phyloP scores from a whole-genome alignment of 2,888 invertebrate species.

The Dryobota labecula region DNA sequence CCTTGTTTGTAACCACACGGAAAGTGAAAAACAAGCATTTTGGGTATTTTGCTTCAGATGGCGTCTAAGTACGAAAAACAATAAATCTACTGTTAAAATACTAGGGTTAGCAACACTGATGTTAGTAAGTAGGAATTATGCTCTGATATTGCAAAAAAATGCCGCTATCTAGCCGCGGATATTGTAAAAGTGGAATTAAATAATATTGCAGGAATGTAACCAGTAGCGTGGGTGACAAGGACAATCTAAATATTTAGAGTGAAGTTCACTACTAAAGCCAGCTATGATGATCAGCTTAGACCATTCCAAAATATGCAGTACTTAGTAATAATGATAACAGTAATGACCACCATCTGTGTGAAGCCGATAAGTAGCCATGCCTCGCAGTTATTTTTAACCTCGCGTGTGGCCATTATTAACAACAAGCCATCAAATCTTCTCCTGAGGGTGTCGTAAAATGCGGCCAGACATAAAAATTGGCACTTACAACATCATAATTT shows the following conservation, averaged over 20 bases:
- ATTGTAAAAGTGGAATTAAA: background rate
- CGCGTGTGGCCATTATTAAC: background rate
- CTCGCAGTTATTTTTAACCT: background rate
- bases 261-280: background rate
- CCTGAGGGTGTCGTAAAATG: slow-evolving; percentile 23
- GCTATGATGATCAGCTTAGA: background rate
- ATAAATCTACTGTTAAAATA: no score
- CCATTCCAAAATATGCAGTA: background rate
- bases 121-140: background rate
- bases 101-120: no score
- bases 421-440: slow-evolving; percentile 17
- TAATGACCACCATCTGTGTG: slow-evolving; percentile 1
- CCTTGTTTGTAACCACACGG: no score
- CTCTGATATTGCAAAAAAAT: background rate
- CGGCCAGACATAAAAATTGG: slow-evolving; percentile 43
- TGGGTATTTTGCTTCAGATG: no score
- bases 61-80: no score
- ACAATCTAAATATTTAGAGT: background rate
- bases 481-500: slow-evolving; percentile 39
- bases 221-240: slow-evolving; percentile 1
- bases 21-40: no score
- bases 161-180: background rate
- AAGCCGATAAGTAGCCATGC: background rate
- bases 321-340: slow-evolving; percentile 1
- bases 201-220: background rate